Evolutionary conservation across 2,113 vertebrate species (phyloP).

Genomic region (Gymnobelideus leadbeateri): DNA sequence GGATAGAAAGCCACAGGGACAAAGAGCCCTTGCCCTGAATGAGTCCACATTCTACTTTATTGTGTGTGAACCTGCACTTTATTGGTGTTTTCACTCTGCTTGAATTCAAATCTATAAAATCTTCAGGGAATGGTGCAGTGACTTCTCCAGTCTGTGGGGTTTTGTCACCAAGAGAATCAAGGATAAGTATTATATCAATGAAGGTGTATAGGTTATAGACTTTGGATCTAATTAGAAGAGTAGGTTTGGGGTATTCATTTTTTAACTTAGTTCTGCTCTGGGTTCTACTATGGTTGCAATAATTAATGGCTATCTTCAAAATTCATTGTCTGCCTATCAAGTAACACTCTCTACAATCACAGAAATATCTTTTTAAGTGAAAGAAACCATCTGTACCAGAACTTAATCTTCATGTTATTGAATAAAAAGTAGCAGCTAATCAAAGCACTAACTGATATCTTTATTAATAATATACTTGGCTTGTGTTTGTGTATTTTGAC

Average conservation of each 20-base stretch:
- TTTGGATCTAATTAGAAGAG: background rate
- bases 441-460: slow-evolving; percentile 65
- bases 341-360: background rate
- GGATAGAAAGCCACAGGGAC: background rate
- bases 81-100: background rate
- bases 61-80: background rate
- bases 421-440: slow-evolving; percentile 54
- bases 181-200: background rate
- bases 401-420: background rate
- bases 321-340: background rate
- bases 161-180: background rate
- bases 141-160: background rate
- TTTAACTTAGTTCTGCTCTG: background rate
- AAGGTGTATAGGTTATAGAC: background rate
- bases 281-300: background rate
- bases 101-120: background rate
- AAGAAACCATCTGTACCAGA: background rate
- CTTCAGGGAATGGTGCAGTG: background rate
- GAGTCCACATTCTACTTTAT: background rate
- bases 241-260: background rate
- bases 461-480: slow-evolving; percentile 64
- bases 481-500: slow-evolving; percentile 46
- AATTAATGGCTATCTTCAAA: background rate
- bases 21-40: background rate
- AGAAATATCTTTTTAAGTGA: slow-evolving; percentile 29